These are phyloP conservation scores for Cassiopea andromeda DNA, from an alignment of 30 jellyfish, hydroid and myxozoan genomes.

Conservation along the genomic window DNA sequence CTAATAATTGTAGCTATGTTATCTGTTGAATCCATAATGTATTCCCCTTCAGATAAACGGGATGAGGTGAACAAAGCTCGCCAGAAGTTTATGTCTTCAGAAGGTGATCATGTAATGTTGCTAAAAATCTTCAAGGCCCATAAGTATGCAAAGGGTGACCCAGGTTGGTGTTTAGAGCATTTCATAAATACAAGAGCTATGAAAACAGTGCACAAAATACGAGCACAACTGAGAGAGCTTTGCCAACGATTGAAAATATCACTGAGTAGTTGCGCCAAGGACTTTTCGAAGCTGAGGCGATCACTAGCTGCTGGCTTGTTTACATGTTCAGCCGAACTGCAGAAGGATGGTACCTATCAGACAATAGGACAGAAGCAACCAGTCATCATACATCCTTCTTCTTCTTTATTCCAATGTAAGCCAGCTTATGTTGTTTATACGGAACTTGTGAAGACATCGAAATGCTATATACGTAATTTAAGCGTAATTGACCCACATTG, in stretches of 20 bases:
- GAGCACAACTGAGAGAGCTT: constrained; percentile 87
- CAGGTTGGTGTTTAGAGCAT: constrained; percentile 91
- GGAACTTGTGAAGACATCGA: constrained; percentile 90
- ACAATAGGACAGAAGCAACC: constrained; percentile 82
- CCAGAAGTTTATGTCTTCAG: constrained; percentile 82
- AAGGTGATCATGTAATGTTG: constrained; percentile 89
- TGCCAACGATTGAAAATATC: constrained; percentile 60
- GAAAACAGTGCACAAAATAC: constrained; percentile 78
- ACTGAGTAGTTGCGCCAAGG: constrained; percentile 79
- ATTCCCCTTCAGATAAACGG: constrained; percentile 80
- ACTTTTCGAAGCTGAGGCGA: constrained; percentile 65
- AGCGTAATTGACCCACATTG: constrained; percentile 92
- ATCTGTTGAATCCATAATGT: constrained; percentile 88
- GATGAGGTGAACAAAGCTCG: constrained; percentile 72
- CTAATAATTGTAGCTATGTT: constrained; percentile 83
- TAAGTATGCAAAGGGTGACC: constrained; percentile 81
- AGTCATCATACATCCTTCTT: constrained; percentile 94
- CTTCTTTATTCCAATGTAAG: constrained; percentile 78
- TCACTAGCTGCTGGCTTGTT: constrained; percentile 86
- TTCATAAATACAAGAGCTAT: constrained; percentile 83
- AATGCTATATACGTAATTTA: constrained; percentile 84
- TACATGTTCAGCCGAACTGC: constrained; percentile 91
- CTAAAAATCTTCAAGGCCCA: constrained; percentile 83
- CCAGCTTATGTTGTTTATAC: constrained; percentile 82
- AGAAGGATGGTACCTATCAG: constrained; percentile 85